phyloP scores from a whole-genome alignment of 2,797 vertebrate species.

The Microctenopoma steveboyesi region DNA sequence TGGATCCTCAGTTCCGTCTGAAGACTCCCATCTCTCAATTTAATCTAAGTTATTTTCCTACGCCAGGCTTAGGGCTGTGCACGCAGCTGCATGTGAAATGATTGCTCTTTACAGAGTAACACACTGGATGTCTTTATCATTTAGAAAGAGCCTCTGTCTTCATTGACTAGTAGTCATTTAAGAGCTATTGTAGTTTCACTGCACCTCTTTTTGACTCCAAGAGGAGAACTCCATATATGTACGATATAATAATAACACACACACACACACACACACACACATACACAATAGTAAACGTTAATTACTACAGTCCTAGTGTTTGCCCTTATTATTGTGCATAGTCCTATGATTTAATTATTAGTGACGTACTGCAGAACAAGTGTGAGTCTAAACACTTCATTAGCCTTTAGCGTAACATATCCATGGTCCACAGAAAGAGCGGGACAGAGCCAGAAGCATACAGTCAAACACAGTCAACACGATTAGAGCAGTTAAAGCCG shows the following conservation, averaged over 20 bases:
- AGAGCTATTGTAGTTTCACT: conserved; percentile 16
- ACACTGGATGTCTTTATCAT: conserved; percentile 15
- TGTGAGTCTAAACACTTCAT: conserved; percentile 47
- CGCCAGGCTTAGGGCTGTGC: conserved; percentile 31
- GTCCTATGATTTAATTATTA: conserved; percentile 19
- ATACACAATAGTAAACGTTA: neutral
- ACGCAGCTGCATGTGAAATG: conserved; percentile 29
- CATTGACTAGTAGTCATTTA: conserved; percentile 32
- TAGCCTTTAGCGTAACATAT: conserved; percentile 40
- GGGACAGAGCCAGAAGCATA: conserved; percentile 20
- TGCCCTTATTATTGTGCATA: conserved; percentile 9
- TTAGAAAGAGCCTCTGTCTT: conserved; percentile 35
- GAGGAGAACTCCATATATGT: conserved; percentile 4
- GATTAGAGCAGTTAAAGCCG: conserved; percentile 50
- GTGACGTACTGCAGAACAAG: conserved; percentile 18
- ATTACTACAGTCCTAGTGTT: conserved; percentile 16
- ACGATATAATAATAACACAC: no score
- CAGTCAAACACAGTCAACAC: conserved; percentile 40
- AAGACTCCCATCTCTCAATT: conserved; percentile 47
- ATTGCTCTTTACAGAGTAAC: conserved; percentile 28
- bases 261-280: no score
- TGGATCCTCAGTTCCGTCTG: conserved; percentile 20
- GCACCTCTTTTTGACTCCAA: conserved; percentile 29
- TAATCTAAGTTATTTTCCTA: conserved; percentile 44
- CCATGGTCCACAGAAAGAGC: conserved; percentile 12